phyloP scores from a whole-genome alignment of 2,113 vertebrate genomes.

The Tapirus terrestris region DNA sequence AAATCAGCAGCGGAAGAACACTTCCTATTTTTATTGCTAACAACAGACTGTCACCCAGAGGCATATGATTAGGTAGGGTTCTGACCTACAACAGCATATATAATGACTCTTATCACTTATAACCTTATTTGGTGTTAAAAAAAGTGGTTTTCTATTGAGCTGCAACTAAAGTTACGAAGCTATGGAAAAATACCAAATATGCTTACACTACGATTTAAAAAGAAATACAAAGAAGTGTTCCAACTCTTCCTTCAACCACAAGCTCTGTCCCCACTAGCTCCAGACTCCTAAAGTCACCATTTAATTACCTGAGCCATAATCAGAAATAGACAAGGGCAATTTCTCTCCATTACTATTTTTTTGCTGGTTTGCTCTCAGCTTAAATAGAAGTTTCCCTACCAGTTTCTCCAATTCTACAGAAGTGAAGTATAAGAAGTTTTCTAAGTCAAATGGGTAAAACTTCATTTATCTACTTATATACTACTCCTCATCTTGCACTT shows the following conservation, averaged over 20 bases:
- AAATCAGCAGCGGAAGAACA: not conserved
- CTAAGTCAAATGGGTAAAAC: not conserved
- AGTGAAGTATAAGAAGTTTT: not conserved
- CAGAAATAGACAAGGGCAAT: too few species aligned
- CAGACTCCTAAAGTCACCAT: not conserved
- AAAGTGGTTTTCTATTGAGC: conserved; percentile 32
- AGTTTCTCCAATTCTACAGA: not conserved
- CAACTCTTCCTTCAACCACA: not conserved
- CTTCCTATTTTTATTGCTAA: not conserved
- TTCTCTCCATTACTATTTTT: too few species aligned
- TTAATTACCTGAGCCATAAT: too few species aligned
- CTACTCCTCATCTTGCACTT: not conserved
- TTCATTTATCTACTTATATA: not conserved
- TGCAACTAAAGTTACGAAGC: not conserved
- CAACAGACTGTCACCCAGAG: not conserved
- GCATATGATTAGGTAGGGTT: not conserved
- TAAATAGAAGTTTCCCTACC: not conserved
- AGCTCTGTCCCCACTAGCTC: not conserved
- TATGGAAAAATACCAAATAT: not conserved
- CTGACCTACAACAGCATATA: not conserved
- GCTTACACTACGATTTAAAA: not conserved
- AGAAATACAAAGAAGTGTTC: not conserved
- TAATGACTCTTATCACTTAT: not conserved
- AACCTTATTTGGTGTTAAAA: not conserved
- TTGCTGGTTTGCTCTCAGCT: too few species aligned